Base-by-base conservation (phyloP, 2,113 vertebrate species). In the Tenrec ecaudatus region DNA sequence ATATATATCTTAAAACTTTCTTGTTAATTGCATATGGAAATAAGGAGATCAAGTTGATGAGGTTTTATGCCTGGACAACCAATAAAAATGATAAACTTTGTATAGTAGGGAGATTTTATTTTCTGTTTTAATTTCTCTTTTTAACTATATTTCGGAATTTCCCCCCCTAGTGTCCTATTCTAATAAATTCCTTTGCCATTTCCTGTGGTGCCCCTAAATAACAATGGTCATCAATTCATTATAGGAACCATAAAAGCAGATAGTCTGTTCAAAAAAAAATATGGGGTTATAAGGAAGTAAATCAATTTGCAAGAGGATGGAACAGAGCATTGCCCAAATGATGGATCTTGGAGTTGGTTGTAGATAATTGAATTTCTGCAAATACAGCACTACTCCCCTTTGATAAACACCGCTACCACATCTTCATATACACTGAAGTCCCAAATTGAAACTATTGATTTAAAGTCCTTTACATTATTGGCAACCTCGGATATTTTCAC, bases 391-490 rank as follows among this genome's bases (percentile, higher is more conserved):
- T 29, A 1, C 1, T 4, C 76, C 27, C 2, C 40, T 82, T 71
- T 96, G 82, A 80, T 79, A 85, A 92, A 76, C 31, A 85, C 9
- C 29, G 68, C 75, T 12, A 20, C 81, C 80, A 81, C 17, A 73
- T 29, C 43, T 47, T 68, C 58, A 82, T n/a, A 62, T 12, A 36
- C 7, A 82, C 78, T 81, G 66, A 76, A 36, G 36, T 47, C 38
- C 29, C 69, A 87, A 94, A 82, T 75, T 71, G 36, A 90, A 71
- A n/a, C 16, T 78, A 86, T 68, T 58, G n/a, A 93, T 92, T 88
- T 93, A 83, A 86, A 82, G 31, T 95, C 69, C 83, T 31, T 90
- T 88, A 94, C 62, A 27, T 64, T 92, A 76, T 82, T 91, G 33
- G 73, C 19, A 88, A 75, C 47, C n/a, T 79, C 19, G 36, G 23